A percentile compares a stretch with the other conserved stretches of the same genome.
phyloP scores from a whole-genome alignment of 2,113 vertebrate genomes.

The Aepyceros melampus region DNA sequence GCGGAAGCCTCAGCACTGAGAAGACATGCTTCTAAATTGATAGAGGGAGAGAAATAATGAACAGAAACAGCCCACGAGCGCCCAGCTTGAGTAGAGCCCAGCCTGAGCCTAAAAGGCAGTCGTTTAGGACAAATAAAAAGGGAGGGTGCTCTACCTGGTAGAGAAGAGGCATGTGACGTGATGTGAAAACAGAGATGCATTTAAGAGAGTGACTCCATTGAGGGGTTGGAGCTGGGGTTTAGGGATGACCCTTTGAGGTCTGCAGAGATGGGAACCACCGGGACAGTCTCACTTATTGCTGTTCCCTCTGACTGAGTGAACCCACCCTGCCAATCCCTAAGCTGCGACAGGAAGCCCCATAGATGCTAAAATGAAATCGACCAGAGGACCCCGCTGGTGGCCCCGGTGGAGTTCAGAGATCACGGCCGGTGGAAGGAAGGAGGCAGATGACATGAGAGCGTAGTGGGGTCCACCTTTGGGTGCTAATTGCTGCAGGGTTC shows the following conservation, averaged over 20 bases:
- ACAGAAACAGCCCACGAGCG: neutral
- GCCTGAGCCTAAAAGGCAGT: neutral
- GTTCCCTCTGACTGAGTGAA: neutral
- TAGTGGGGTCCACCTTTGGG: neutral
- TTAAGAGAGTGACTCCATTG: neutral
- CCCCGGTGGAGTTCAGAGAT: neutral
- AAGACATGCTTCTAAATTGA: neutral
- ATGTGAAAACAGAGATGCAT: neutral
- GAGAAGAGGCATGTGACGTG: neutral
- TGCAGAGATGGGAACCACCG: neutral
- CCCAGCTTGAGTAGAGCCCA: neutral
- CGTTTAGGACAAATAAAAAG: neutral
- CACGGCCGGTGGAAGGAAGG: neutral
- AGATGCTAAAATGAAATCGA: neutral
- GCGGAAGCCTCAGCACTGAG: neutral
- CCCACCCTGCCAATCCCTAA: neutral
- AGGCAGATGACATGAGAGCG: neutral
- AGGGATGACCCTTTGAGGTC: neutral
- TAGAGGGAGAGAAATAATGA: neutral
- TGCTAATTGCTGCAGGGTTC: constrained; percentile 53
- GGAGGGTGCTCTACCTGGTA: neutral
- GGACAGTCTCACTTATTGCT: neutral
- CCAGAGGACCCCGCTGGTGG: neutral
- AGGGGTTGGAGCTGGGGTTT: neutral
- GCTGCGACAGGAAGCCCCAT: neutral